Conservation (phyloP, 2,888 invertebrate species). For the Philonicus albiceps region DNA sequence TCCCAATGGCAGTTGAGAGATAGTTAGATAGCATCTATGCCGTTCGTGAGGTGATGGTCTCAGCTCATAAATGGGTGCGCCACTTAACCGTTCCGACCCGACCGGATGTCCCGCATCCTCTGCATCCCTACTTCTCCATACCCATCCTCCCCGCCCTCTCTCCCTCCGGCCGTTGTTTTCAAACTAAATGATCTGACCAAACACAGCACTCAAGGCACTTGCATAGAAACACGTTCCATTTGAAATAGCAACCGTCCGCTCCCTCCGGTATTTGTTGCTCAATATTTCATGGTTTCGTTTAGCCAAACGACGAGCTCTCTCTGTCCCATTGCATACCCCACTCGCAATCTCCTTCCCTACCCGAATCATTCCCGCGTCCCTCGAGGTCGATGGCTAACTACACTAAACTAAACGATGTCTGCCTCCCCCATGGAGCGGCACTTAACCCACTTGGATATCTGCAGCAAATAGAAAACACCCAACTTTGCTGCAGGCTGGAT, state of each 20-base stretch:
- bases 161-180: not conserved
- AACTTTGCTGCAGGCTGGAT: not conserved
- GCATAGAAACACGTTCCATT: slow-evolving; percentile 25
- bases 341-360: not conserved
- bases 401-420: not conserved
- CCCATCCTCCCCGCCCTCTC: not conserved
- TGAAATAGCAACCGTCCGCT: not conserved
- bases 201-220: slow-evolving; percentile 12
- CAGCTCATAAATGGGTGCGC: not conserved
- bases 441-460: not conserved
- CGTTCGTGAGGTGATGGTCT: not conserved
- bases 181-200: slow-evolving; percentile 41
- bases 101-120: not conserved
- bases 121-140: not conserved
- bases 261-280: slow-evolving; percentile 37
- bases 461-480: not conserved
- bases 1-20: not conserved
- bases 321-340: not conserved
- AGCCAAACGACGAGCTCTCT: slow-evolving; percentile 13
- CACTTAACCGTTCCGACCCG: not conserved
- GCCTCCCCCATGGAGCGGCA: not conserved
- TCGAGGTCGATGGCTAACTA: not conserved
- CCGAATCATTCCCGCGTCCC: not conserved
- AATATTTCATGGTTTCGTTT: slow-evolving; percentile 45
- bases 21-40: not conserved